Evolutionary conservation across 1,140 invertebrate species (phyloP), one percentile per base, ranked within the genome.

Genomic region (Coelopa frigida): DNA sequence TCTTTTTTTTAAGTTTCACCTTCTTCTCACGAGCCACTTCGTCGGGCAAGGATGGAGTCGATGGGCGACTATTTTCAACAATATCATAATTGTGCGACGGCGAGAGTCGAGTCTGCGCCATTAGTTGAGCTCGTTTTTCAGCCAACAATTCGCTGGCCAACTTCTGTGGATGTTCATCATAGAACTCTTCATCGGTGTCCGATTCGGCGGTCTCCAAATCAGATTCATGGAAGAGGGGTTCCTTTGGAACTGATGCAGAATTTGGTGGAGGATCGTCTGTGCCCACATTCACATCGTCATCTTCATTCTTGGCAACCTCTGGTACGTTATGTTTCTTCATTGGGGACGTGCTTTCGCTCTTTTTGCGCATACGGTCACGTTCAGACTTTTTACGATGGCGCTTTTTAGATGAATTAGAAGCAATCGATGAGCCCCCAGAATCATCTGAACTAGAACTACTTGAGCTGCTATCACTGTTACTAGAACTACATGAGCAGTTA

Each of bases 171-270:
- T 87, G 75, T 54, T 85, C 78, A 61, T 89, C 85, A 61, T 89
- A 89, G 70, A 89, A 89, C 52, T 88, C 85, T 71, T 89, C 86
- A 62, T 90, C 87, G 2, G 86, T 87, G 32, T 85, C 84, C 23
- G 85, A 84, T 61, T 89, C 83, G 20, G 82, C 81, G 0, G 86
- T 89, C 49, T 89, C 85, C 10, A 89, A 73, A 61, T 91, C 88
- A 1, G 85, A 85, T 70, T 90, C 88, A 21, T 73, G 70, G 32
- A 87, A 58, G 8, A 53, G 22, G 0, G 59, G 58, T 11, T 54
- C 49, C 15, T 55, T 55, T 0, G 62, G 55, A 1, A 48, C 39
- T 10, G 41, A 47, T 14, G 46, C 33, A 38, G 0, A 49, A 35
- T 35, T 35, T n/a, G 49, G 48, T 17, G 37, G 38, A 14, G 49